A percentile compares a stretch with the other conserved stretches of the same genome.
Conservation (phyloP, 2,888 invertebrate species). For the Danaus chrysippus region DNA sequence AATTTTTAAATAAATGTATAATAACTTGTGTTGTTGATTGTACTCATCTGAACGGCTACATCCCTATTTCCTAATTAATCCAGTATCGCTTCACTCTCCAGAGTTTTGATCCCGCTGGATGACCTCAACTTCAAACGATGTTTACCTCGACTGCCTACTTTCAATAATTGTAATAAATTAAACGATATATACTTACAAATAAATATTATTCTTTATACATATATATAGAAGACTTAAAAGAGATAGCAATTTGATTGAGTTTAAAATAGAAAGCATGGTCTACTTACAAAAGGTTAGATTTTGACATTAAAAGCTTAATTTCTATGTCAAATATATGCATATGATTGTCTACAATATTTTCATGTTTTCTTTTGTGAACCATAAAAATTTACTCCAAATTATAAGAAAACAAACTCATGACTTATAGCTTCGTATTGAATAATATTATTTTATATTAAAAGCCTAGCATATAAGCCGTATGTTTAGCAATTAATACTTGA, state of each 20-base stretch:
- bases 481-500: constrained; percentile 52
- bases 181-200: neutral
- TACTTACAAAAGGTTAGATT: constrained; percentile 4
- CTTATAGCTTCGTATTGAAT: too few species aligned
- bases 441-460: too few species aligned
- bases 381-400: too few species aligned
- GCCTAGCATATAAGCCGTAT: neutral
- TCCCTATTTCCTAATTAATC: constrained; percentile 72
- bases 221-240: neutral
- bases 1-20: neutral
- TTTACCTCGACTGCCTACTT: constrained; percentile 37
- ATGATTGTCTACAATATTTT: constrained; percentile 23
- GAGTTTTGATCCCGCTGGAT: constrained; percentile 58
- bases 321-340: constrained; percentile 13
- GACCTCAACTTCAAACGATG: constrained; percentile 54
- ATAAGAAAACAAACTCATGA: too few species aligned
- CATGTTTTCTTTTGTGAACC: too few species aligned
- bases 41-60: constrained; percentile 50
- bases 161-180: neutral
- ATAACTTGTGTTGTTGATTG: constrained; percentile 35
- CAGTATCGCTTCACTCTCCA: constrained; percentile 59
- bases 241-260: neutral
- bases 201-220: neutral
- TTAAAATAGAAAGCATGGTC: constrained; percentile 8
- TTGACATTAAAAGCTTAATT: neutral